phyloP scores from a whole-genome alignment of 2,113 vertebrate species.

The Gymnocephalus cernua region DNA sequence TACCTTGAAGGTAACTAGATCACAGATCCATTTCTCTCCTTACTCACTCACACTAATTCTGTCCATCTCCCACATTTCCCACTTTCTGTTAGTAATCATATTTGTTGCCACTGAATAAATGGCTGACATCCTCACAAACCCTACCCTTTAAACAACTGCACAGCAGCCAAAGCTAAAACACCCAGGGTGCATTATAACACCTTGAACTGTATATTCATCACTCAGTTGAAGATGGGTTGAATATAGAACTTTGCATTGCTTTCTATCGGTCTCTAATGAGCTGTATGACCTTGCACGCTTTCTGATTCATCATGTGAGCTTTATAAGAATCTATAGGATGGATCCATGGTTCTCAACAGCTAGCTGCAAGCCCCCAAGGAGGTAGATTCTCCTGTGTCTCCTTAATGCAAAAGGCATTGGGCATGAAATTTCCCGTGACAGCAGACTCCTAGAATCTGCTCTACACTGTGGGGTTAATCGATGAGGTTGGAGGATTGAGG shows the following conservation, averaged over 20 bases:
- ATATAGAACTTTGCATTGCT: slow-evolving; percentile 1
- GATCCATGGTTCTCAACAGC: slow-evolving; percentile 48
- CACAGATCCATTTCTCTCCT: slow-evolving; percentile 49
- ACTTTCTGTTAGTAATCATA: slow-evolving; percentile 45
- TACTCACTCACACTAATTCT: slow-evolving; percentile 33
- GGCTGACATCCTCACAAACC: slow-evolving; percentile 31
- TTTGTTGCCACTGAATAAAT: slow-evolving; percentile 57
- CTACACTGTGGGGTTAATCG: slow-evolving; percentile 63
- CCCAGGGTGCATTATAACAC: neutral
- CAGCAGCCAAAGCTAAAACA: neutral
- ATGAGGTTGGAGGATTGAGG: slow-evolving; percentile 36
- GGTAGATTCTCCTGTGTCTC: slow-evolving; percentile 62
- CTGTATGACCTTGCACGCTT: slow-evolving; percentile 13
- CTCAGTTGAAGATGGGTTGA: neutral
- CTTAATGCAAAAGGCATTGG: slow-evolving; percentile 74
- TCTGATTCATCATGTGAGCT: slow-evolving; percentile 48
- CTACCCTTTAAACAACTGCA: slow-evolving; percentile 18
- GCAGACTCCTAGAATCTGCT: slow-evolving; percentile 62
- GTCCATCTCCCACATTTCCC: slow-evolving; percentile 46
- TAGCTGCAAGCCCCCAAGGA: slow-evolving; percentile 35
- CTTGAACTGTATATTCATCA: slow-evolving; percentile 22
- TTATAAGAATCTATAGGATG: slow-evolving; percentile 42
- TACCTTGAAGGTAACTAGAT: slow-evolving; percentile 48
- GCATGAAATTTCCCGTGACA: slow-evolving; percentile 78
- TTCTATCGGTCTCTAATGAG: slow-evolving; percentile 25